phyloP scores from a whole-genome alignment of 2,797 vertebrate species.

The Epinephelus malabaricus region DNA sequence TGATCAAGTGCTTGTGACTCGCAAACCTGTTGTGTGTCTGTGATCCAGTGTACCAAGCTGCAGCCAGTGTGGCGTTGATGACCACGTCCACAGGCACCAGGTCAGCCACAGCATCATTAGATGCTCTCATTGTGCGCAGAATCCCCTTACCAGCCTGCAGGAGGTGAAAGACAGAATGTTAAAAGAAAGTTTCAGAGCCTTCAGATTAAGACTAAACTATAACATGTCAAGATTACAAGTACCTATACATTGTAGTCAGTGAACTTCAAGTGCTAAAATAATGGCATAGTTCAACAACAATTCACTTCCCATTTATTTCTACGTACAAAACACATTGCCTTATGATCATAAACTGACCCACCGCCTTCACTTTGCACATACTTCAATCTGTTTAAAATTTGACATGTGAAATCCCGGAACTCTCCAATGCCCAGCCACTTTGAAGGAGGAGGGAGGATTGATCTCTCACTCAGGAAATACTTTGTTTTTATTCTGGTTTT shows the following conservation, averaged over 20 bases:
- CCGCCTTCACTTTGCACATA: too few relatives aligned
- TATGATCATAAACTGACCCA: not conserved
- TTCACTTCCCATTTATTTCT: not conserved
- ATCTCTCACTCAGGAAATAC: too few relatives aligned
- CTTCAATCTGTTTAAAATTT: too few relatives aligned
- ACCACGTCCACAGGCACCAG: conserved; percentile 98
- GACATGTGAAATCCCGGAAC: too few relatives aligned
- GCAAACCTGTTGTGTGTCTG: conserved; percentile 89
- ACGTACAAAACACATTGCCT: not conserved
- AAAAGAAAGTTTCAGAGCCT: not conserved
- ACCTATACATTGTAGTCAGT: not conserved
- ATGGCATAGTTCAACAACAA: not conserved
- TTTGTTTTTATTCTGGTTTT: not conserved
- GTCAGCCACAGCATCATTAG: conserved; percentile 95
- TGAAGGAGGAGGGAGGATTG: too few relatives aligned
- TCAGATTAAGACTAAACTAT: not conserved
- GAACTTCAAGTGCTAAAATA: too few relatives aligned
- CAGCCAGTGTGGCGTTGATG: conserved; percentile 93
- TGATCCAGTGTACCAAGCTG: conserved; percentile 97
- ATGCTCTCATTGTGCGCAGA: conserved; percentile 97
- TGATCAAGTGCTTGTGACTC: not conserved
- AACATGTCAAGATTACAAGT: not conserved
- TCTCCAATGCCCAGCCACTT: too few relatives aligned
- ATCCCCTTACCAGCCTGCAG: conserved; percentile 98
- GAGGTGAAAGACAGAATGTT: not conserved